Evolutionary conservation across 2,113 vertebrate species (phyloP).

Genomic region (Gulo gulo): DNA sequence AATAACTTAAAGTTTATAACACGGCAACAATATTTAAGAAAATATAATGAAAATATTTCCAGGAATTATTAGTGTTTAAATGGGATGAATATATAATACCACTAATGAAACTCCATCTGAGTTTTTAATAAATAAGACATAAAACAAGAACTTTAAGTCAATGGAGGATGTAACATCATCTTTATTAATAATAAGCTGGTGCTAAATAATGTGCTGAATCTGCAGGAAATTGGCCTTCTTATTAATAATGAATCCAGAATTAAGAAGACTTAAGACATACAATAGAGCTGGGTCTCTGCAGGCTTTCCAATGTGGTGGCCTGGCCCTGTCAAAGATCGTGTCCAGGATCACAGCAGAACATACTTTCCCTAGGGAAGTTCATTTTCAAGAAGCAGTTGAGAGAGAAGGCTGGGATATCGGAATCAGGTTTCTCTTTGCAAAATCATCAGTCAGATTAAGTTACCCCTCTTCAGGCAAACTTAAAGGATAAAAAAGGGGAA

Average conservation of each 20-base stretch:
- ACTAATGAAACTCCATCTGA: neutral
- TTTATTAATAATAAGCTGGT: neutral
- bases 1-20: neutral
- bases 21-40: neutral
- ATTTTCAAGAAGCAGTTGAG: neutral
- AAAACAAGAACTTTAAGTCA: neutral
- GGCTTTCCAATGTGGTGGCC: fast-evolving
- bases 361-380: neutral
- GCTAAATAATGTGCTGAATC: neutral
- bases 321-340: neutral
- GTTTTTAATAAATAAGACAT: neutral
- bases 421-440: neutral
- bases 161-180: neutral
- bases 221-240: neutral
- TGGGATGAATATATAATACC: neutral
- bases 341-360: neutral
- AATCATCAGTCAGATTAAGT: neutral
- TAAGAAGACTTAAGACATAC: neutral
- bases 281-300: neutral
- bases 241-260: neutral
- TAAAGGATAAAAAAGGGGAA: neutral
- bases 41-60: neutral
- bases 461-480: neutral
- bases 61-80: neutral
- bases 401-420: neutral